Evolutionary conservation across 2,797 vertebrate genomes (phyloP).

Genomic region (Falco cherrug): DNA sequence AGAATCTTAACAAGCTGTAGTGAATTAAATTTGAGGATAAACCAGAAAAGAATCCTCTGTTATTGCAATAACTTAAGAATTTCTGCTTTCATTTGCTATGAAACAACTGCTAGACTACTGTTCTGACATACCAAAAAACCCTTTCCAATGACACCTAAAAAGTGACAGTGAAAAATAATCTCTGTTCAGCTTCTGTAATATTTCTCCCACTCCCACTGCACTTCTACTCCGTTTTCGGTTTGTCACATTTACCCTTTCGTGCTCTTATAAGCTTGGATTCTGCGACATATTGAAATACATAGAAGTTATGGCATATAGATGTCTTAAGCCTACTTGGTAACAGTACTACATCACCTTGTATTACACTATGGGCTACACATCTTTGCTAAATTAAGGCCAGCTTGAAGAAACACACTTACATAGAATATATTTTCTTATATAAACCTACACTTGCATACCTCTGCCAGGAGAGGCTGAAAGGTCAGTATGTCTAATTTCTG

Average conservation of each 20-base stretch:
- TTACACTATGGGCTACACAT: not conserved
- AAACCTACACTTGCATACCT: conserved; percentile 76
- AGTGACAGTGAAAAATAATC: not conserved
- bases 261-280: not conserved
- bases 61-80: not conserved
- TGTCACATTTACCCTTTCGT: not conserved
- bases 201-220: too few relatives aligned
- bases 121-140: not conserved
- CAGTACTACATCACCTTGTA: not conserved
- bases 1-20: not conserved
- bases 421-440: not conserved
- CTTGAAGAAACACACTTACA: not conserved
- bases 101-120: not conserved
- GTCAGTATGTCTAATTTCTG: conserved; percentile 84
- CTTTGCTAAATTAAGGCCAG: not conserved
- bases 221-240: not conserved
- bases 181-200: not conserved
- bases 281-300: not conserved
- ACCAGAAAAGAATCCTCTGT: not conserved
- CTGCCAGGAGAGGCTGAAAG: conserved; percentile 85
- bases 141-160: not conserved
- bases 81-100: not conserved
- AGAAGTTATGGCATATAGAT: not conserved
- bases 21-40: not conserved
- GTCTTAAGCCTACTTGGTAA: not conserved